A percentile compares a stretch with the other conserved stretches of the same genome.
Evolutionary conservation across 2,888 invertebrate genomes (phyloP).

Genomic region (Aricia artaxerxes): DNA sequence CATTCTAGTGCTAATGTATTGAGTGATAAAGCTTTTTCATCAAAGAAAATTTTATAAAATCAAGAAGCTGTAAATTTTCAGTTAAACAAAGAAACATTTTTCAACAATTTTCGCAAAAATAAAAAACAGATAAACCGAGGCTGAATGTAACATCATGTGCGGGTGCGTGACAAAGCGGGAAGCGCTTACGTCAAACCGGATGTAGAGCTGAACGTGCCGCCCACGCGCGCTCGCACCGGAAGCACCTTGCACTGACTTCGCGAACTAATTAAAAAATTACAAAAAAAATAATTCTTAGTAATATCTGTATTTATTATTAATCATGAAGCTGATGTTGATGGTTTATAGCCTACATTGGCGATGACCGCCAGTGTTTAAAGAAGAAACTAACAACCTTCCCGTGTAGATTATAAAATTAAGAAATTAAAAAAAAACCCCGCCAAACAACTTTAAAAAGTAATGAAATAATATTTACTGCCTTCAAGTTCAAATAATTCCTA

Average conservation of each 20-base stretch:
- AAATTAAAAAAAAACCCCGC: no score
- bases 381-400: no score
- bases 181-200: conserved; percentile 37
- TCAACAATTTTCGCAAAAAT: no score
- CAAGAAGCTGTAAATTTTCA: neutral
- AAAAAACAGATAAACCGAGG: neutral
- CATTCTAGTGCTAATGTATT: no score
- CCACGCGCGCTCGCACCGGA: conserved; percentile 37
- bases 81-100: neutral
- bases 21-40: neutral
- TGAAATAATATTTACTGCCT: no score
- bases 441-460: no score
- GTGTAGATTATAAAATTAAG: no score
- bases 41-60: neutral
- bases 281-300: neutral
- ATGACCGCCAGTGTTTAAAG: no score
- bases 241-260: conserved; percentile 31
- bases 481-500: no score
- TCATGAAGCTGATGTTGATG: no score
- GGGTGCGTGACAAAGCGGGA: conserved; percentile 27
- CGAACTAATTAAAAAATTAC: conserved; percentile 8
- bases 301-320: no score
- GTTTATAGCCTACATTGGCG: no score
- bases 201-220: conserved; percentile 38
- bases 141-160: neutral